These are phyloP conservation scores for Eilema depressum DNA, from an alignment of 2,888 invertebrate genomes.

Conservation along the genomic window DNA sequence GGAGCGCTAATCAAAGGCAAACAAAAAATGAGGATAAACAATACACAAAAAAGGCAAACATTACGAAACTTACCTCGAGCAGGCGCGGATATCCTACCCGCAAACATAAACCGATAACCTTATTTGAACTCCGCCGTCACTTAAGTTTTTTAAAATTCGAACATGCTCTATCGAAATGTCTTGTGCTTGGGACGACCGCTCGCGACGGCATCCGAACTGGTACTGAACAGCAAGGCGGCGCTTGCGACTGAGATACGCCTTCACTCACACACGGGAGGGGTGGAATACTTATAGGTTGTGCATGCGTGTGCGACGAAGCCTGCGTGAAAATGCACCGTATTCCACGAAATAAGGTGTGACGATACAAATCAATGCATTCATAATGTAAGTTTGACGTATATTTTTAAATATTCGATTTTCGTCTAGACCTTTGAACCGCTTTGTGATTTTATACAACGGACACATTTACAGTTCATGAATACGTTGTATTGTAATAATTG, in stretches of 20 bases:
- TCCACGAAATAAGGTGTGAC: constrained; percentile 64
- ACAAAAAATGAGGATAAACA: constrained; percentile 52
- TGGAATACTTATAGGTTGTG: constrained; percentile 35
- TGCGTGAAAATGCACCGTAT: constrained; percentile 79
- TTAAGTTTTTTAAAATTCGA: constrained; percentile 56
- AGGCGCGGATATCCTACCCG: constrained; percentile 75
- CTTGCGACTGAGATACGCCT: constrained; percentile 75
- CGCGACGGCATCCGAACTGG: constrained; percentile 62
- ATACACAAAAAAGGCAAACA: constrained; percentile 62
- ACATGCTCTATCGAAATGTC: constrained; percentile 39
- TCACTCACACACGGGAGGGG: constrained; percentile 63
- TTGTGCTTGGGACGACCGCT: constrained; percentile 57
- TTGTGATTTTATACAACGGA: constrained; percentile 31
- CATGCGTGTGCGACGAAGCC: constrained; percentile 58
- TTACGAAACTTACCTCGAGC: constrained; percentile 70
- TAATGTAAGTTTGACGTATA: constrained; percentile 24
- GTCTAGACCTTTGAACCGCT: constrained; percentile 39
- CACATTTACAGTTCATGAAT: constrained; percentile 25
- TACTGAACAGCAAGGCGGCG: constrained; percentile 78
- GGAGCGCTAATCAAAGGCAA: constrained; percentile 72
- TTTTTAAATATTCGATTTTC: constrained; percentile 29
- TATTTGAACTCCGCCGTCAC: constrained; percentile 76
- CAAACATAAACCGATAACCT: constrained; percentile 76
- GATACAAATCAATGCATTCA: constrained; percentile 42
- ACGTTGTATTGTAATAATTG: constrained; percentile 27